Evolutionary conservation across 1,140 invertebrate genomes (phyloP).

Genomic region (Panagrolaimus sp.): DNA sequence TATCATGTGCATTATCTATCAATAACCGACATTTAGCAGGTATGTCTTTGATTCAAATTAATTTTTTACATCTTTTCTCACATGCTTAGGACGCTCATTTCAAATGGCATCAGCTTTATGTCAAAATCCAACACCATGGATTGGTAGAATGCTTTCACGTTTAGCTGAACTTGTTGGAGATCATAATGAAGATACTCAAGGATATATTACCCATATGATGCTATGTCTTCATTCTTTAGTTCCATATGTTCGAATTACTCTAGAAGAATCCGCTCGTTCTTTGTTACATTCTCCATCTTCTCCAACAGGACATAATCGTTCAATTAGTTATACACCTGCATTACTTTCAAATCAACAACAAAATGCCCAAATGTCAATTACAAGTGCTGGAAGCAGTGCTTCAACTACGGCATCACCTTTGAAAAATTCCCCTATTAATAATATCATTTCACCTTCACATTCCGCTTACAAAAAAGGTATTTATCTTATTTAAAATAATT

Average conservation of each 20-base stretch:
- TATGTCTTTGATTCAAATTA: no score
- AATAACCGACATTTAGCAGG: slow-evolving; percentile 94
- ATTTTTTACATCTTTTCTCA: no score
- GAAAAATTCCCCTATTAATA: neutral
- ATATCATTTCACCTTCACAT: no score
- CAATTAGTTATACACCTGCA: slow-evolving; percentile 56
- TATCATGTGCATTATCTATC: slow-evolving; percentile 87
- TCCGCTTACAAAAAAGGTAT: no score
- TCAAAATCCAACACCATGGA: slow-evolving; percentile 45
- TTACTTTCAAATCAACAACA: slow-evolving; percentile 33
- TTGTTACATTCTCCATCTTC: slow-evolving; percentile 50
- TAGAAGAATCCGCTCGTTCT: slow-evolving; percentile 33
- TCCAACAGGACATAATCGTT: slow-evolving; percentile 43
- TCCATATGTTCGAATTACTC: slow-evolving; percentile 66
- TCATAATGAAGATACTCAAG: slow-evolving; percentile 97
- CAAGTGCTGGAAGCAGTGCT: neutral
- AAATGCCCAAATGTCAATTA: neutral
- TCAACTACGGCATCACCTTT: neutral
- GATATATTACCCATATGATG: slow-evolving; percentile 92
- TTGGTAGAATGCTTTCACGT: slow-evolving; percentile 72
- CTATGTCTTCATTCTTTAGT: slow-evolving; percentile 89
- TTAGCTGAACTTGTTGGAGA: slow-evolving; percentile 95
- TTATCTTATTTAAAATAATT: no score
- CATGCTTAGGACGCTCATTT: slow-evolving; percentile 41
- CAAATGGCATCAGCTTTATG: slow-evolving; percentile 49